Percentiles rank a stretch among this genome's conserved stretches.
Evolutionary conservation across 2,888 invertebrate genomes (phyloP).

Genomic region (Blomia tropicalis): DNA sequence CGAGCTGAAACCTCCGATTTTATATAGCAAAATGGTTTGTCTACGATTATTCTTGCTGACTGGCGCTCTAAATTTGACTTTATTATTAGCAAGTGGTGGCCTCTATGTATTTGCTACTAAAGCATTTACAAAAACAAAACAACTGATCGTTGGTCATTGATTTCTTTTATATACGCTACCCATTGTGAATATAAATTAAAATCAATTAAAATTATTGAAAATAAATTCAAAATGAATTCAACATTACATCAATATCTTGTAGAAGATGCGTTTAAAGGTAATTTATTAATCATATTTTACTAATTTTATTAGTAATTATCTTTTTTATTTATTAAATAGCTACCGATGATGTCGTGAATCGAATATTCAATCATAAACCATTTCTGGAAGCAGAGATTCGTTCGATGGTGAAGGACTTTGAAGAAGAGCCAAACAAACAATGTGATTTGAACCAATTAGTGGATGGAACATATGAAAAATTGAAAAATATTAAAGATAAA

Average conservation of each 20-base stretch:
- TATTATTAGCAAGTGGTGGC: neutral
- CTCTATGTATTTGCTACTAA: too few relatives aligned
- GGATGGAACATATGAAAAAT: neutral
- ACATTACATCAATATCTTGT: neutral
- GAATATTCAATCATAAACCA: constrained; percentile 23
- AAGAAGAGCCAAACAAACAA: constrained; percentile 23
- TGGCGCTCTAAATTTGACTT: neutral
- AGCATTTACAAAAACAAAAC: neutral
- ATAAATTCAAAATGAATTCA: too few relatives aligned
- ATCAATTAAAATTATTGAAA: neutral
- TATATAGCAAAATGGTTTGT: too few relatives aligned
- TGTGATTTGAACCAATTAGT: neutral
- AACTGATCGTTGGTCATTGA: neutral
- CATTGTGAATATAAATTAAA: neutral
- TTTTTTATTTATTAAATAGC: constrained; percentile 8
- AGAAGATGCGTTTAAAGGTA: constrained; percentile 6
- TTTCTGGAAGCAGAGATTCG: constrained; percentile 21
- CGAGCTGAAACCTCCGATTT: too few relatives aligned
- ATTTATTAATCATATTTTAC: neutral
- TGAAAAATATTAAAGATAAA: constrained; percentile 11
- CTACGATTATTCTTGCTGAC: too few relatives aligned
- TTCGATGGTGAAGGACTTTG: constrained; percentile 22
- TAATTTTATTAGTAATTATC: neutral
- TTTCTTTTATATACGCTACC: neutral
- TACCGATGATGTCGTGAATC: constrained; percentile 17